A percentile compares a stretch with the other conserved stretches of the same genome.
Conservation (phyloP, 2,797 vertebrate genomes). For the Rousettus madagascariensis region DNA sequence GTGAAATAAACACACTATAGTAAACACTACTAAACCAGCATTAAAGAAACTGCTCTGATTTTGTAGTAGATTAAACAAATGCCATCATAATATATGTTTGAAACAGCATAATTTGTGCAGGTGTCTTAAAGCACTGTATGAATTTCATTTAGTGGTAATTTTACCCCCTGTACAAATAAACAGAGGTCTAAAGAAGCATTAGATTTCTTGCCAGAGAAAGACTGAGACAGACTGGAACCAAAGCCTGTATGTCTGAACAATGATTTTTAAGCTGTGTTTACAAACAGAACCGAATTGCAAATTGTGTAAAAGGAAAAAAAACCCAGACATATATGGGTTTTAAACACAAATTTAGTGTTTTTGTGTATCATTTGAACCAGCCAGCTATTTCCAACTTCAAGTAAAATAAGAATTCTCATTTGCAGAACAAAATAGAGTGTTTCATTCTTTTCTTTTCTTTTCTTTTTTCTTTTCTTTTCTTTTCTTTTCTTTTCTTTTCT, state of each 20-base stretch:
- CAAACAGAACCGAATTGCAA: constrained; percentile 52
- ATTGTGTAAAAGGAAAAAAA: background rate
- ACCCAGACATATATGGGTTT: background rate
- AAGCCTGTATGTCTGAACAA: constrained; percentile 1
- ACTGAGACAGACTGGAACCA: constrained; percentile 49
- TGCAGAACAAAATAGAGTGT: background rate
- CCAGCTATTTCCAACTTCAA: too few species aligned
- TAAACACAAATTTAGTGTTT: background rate
- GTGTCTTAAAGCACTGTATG: constrained; percentile 38
- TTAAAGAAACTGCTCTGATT: constrained; percentile 49
- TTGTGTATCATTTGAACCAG: too few species aligned
- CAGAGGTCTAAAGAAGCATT: constrained; percentile 36
- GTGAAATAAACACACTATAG: constrained; percentile 40
- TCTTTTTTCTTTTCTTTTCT: background rate
- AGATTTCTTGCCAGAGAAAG: constrained; percentile 39
- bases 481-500: too few species aligned
- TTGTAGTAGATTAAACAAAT: constrained; percentile 60
- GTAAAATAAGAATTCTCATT: background rate
- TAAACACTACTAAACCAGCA: constrained; percentile 26
- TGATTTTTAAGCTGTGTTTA: constrained; percentile 48
- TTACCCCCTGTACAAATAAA: background rate
- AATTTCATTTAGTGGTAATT: constrained; percentile 18
- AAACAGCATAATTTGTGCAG: constrained; percentile 53
- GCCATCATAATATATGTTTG: constrained; percentile 39
- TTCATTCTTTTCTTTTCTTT: background rate